phyloP scores from a whole-genome alignment of 2,888 invertebrate genomes.

The Cyaniris semiargus region DNA sequence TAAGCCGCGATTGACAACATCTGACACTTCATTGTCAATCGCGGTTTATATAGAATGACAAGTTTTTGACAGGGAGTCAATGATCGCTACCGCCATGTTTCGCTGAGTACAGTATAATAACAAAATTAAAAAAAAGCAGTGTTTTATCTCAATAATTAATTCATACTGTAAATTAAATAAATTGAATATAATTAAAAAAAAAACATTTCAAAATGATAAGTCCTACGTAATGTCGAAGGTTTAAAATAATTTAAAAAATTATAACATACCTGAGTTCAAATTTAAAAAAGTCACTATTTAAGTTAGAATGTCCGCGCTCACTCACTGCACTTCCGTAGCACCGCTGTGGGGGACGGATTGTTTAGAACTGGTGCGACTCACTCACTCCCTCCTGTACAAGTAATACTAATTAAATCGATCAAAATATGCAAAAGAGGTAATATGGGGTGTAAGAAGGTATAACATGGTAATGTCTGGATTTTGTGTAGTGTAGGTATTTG shows the following conservation, averaged over 20 bases:
- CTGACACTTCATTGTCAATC: no score
- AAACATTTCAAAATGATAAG: neutral
- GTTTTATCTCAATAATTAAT: no score
- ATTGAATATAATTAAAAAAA: neutral
- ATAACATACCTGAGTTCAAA: slow-evolving; percentile 20
- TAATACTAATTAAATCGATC: slow-evolving; percentile 9
- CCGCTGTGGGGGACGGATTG: slow-evolving; percentile 33
- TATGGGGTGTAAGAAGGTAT: neutral
- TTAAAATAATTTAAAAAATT: neutral
- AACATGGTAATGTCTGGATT: neutral
- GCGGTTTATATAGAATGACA: no score
- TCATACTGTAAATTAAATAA: no score
- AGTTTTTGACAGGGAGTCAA: no score
- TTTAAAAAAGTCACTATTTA: neutral
- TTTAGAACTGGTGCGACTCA: slow-evolving; percentile 22
- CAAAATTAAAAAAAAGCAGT: no score
- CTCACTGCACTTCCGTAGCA: slow-evolving; percentile 68
- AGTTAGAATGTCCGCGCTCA: slow-evolving; percentile 43
- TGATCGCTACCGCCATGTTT: no score
- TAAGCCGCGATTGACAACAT: no score
- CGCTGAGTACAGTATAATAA: no score
- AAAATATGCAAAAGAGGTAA: slow-evolving; percentile 6
- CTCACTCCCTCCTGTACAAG: slow-evolving; percentile 26
- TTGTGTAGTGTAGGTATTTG: neutral
- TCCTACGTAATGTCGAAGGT: neutral